phyloP scores from a whole-genome alignment of 2,888 invertebrate genomes.

The Parasteatoda lunata region DNA sequence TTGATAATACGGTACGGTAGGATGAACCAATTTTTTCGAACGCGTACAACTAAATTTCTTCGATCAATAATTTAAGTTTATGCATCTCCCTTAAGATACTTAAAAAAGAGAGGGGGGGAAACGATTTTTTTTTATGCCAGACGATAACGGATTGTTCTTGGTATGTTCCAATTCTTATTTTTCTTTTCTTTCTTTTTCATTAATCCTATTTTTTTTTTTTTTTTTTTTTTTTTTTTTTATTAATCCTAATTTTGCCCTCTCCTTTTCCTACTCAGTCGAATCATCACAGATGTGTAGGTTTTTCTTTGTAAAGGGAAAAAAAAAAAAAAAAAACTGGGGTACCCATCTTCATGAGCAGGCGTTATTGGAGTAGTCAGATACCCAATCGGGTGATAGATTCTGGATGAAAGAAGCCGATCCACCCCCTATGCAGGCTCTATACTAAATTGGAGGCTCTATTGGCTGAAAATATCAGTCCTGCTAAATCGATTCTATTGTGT shows the following conservation, averaged over 20 bases:
- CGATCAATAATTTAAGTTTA: no score
- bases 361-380: constrained; percentile 56
- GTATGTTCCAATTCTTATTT: no score
- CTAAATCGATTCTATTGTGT: constrained; percentile 62
- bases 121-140: no score
- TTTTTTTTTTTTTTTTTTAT: no score
- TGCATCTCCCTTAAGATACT: no score
- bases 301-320: constrained; percentile 24
- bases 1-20: no score
- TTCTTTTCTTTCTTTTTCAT: no score
- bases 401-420: constrained; percentile 59
- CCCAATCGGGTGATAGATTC: constrained; percentile 59
- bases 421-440: constrained; percentile 53
- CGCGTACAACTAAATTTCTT: no score
- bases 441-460: constrained; percentile 62
- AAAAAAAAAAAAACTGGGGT: constrained; percentile 8
- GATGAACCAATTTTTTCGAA: no score
- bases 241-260: neutral
- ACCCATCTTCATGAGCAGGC: constrained; percentile 11
- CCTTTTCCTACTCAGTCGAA: neutral
- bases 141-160: no score
- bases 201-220: no score
- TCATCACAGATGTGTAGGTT: constrained; percentile 1
- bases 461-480: constrained; percentile 56
- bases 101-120: no score